A percentile compares a stretch with the other conserved stretches of the same genome.
Conservation (phyloP, 2,797 vertebrate genomes). For the Morelia viridis region DNA sequence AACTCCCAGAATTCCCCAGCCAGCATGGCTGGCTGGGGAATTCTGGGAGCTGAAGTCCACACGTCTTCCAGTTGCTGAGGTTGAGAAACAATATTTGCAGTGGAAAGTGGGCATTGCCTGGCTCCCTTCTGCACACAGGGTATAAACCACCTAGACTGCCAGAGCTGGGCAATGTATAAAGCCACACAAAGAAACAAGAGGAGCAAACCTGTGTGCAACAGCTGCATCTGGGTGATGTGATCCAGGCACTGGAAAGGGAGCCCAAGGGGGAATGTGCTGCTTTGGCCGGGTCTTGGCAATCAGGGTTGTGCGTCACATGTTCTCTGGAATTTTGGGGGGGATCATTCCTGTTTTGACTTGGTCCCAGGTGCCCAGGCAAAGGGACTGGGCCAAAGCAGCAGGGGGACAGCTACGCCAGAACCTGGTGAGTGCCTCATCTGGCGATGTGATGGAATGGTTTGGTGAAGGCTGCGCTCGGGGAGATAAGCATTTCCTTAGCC, state of each 20-base stretch:
- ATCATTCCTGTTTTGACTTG: not conserved
- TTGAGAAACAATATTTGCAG: too few relatives aligned
- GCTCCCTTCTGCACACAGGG: too few relatives aligned
- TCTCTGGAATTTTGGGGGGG: not conserved
- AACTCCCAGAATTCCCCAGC: too few relatives aligned
- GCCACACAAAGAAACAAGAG: not conserved
- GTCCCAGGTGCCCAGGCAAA: too few relatives aligned
- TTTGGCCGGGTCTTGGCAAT: not conserved
- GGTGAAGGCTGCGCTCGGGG: too few relatives aligned
- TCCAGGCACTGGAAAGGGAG: not conserved
- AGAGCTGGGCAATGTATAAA: not conserved
- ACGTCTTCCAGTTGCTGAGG: too few relatives aligned
- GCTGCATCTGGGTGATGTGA: not conserved
- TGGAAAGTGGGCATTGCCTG: too few relatives aligned
- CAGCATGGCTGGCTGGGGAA: too few relatives aligned
- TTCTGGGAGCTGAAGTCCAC: too few relatives aligned
- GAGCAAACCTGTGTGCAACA: not conserved
- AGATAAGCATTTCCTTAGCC: too few relatives aligned
- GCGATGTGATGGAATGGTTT: not conserved
- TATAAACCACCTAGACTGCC: too few relatives aligned
- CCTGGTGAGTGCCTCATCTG: not conserved
- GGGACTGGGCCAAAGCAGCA: not conserved
- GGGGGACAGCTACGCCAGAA: not conserved
- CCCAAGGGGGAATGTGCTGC: not conserved
- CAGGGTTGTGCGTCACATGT: not conserved